Percentiles rank a stretch among this genome's conserved stretches.
phyloP scores from a whole-genome alignment of 2,113 vertebrate species.

The Actinemys pallida region DNA sequence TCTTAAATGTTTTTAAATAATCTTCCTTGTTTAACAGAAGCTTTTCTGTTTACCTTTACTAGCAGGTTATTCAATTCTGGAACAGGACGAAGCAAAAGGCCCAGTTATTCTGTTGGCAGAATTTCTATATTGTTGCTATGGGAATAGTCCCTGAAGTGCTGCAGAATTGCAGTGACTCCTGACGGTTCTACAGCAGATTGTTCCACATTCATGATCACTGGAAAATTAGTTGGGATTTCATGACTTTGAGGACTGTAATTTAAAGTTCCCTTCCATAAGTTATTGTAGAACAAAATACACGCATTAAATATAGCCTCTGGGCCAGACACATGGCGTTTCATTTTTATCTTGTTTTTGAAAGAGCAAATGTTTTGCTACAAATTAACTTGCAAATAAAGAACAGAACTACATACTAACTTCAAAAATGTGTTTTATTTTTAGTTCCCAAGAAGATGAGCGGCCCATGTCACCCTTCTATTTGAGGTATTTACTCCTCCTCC shows the following conservation, averaged over 20 bases:
- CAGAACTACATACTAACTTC: constrained; percentile 60
- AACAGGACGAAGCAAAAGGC: background rate
- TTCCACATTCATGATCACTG: background rate
- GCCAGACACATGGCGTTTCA: background rate
- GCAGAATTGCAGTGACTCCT: background rate
- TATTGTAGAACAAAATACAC: background rate
- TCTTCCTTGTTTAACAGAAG: background rate
- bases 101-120: background rate
- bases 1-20: background rate
- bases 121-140: constrained; percentile 40
- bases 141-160: constrained; percentile 19
- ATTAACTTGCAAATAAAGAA: constrained; percentile 15
- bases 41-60: background rate
- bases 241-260: constrained; percentile 17
- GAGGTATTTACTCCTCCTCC: constrained; percentile 82
- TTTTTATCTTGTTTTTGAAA: background rate
- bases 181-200: background rate
- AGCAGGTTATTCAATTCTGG: constrained; percentile 17
- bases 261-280: background rate
- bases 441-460: constrained; percentile 90
- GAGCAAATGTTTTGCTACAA: constrained; percentile 4
- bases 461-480: constrained; percentile 93
- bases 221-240: background rate
- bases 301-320: background rate
- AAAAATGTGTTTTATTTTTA: constrained; percentile 73